Percentiles rank a stretch among this genome's conserved stretches.
Conservation (phyloP, 2,113 vertebrate species). For the Indicator indicator region DNA sequence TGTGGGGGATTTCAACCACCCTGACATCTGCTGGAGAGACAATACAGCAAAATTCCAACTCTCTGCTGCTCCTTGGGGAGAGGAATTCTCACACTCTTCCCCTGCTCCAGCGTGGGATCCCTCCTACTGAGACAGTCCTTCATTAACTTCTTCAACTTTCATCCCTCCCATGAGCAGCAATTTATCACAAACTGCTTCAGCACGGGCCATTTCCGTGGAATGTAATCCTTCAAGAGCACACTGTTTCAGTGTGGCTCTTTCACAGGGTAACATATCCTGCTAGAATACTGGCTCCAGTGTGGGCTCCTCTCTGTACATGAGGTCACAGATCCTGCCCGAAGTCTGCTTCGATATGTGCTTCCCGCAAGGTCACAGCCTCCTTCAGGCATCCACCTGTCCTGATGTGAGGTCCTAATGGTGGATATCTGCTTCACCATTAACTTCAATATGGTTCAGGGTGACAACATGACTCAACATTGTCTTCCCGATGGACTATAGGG, state of each 20-base stretch:
- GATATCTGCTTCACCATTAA: background rate
- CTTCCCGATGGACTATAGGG: no score
- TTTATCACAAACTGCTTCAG: background rate
- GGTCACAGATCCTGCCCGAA: background rate
- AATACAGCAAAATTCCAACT: background rate
- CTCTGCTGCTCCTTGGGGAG: background rate
- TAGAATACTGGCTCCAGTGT: no score
- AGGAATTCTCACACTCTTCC: background rate
- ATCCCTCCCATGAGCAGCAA: background rate
- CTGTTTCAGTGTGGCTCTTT: no score
- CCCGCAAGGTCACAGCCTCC: background rate
- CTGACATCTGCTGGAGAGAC: no score
- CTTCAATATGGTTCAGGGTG: background rate
- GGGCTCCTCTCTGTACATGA: no score
- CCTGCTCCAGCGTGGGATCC: accelerated
- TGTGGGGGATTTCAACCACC: no score
- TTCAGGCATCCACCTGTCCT: no score
- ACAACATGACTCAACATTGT: background rate
- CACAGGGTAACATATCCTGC: no score
- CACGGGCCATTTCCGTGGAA: background rate
- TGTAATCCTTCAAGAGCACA: no score
- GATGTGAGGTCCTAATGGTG: background rate
- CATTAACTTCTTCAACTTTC: background rate
- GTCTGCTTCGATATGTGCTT: background rate
- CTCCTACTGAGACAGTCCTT: background rate